A percentile compares a stretch with the other conserved stretches of the same genome.
phyloP scores from a whole-genome alignment of 2,888 invertebrate genomes.

The Ophraella communa region DNA sequence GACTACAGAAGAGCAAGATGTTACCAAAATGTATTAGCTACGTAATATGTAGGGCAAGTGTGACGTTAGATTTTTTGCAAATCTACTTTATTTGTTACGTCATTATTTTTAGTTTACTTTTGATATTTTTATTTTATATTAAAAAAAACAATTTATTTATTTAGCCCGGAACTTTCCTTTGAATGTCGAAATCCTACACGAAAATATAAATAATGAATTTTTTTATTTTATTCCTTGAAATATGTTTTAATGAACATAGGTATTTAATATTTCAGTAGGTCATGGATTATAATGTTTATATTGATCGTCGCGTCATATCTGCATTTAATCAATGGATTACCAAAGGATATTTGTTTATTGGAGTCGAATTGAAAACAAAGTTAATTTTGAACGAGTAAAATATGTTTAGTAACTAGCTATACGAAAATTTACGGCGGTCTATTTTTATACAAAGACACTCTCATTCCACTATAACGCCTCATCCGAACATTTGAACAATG shows the following conservation, averaged over 20 bases:
- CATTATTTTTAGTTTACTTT: too few relatives aligned
- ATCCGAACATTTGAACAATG: neutral
- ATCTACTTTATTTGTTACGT: too few relatives aligned
- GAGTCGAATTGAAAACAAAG: constrained; percentile 28
- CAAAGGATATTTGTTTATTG: constrained; percentile 33
- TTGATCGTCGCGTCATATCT: neutral
- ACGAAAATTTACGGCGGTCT: constrained; percentile 39
- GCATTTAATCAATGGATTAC: constrained; percentile 25
- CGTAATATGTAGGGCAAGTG: too few relatives aligned
- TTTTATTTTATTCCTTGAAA: neutral
- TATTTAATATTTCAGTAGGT: neutral
- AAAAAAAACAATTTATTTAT: too few relatives aligned
- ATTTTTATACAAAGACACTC: constrained; percentile 41
- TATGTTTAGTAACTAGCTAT: constrained; percentile 37
- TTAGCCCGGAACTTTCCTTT: too few relatives aligned
- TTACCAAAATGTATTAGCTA: too few relatives aligned
- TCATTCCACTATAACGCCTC: constrained; percentile 32
- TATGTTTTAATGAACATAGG: neutral
- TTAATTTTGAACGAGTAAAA: constrained; percentile 19
- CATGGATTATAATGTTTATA: neutral
- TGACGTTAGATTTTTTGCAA: too few relatives aligned
- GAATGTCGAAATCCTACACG: too few relatives aligned
- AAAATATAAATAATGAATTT: neutral
- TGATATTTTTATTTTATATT: too few relatives aligned
- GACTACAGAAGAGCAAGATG: too few relatives aligned